Conservation (phyloP, 2,888 invertebrate genomes). For the Acanthosepion esculentum region DNA sequence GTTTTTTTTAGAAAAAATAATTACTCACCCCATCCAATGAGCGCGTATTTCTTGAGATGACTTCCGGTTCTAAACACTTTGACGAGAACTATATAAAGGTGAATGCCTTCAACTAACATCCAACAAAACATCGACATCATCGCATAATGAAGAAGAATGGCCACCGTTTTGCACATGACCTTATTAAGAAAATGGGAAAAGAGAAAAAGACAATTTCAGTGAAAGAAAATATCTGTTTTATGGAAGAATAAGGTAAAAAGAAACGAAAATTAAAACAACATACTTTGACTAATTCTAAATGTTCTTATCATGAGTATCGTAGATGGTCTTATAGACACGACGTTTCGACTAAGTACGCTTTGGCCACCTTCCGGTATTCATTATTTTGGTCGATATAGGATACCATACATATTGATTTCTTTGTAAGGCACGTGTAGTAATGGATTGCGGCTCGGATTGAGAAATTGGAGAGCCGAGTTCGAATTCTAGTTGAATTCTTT, state of each 20-base stretch:
- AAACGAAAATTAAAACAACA: not conserved
- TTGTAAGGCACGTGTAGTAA: too few relatives aligned
- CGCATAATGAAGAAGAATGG: constrained; percentile 65
- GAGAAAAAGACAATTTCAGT: not conserved
- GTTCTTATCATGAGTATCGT: too few relatives aligned
- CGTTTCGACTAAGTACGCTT: too few relatives aligned
- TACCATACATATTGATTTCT: too few relatives aligned
- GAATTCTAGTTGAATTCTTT: too few relatives aligned
- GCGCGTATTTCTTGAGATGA: constrained; percentile 64
- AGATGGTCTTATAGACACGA: too few relatives aligned
- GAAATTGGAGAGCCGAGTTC: too few relatives aligned
- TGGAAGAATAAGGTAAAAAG: not conserved
- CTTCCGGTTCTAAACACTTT: constrained; percentile 66
- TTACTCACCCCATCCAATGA: constrained; percentile 68
- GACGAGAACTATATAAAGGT: constrained; percentile 68
- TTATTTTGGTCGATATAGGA: too few relatives aligned
- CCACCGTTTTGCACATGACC: constrained; percentile 64
- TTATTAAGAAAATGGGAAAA: constrained; percentile 52
- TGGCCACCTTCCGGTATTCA: too few relatives aligned
- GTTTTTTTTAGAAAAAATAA: not conserved
- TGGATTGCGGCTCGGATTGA: too few relatives aligned
- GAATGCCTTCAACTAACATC: constrained; percentile 71
- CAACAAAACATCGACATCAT: constrained; percentile 68
- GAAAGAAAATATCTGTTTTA: not conserved
- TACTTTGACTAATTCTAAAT: too few relatives aligned